Evolutionary conservation across 2,797 vertebrate genomes (phyloP).

Genomic region (Diglossa cyanea): DNA sequence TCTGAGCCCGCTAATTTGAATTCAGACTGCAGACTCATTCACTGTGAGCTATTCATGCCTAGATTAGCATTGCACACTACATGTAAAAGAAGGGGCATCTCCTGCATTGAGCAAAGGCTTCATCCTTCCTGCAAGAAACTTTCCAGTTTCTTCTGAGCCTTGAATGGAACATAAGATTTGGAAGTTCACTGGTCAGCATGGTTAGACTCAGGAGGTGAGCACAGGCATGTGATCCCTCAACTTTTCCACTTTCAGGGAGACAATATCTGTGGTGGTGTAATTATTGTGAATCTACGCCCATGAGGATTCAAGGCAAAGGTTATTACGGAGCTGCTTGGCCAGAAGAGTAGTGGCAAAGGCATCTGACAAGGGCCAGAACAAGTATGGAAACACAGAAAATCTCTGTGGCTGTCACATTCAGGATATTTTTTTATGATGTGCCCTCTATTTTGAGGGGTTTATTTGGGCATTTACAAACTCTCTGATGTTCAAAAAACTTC

Average conservation of each 20-base stretch:
- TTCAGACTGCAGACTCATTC: background rate
- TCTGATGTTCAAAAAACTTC: background rate
- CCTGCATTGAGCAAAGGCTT: background rate
- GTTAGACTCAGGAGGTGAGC: background rate
- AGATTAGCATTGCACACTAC: background rate
- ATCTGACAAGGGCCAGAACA: background rate
- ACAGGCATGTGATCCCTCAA: background rate
- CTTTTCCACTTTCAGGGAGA: background rate
- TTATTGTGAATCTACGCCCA: background rate
- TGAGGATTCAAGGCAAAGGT: background rate
- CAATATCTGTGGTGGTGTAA: background rate
- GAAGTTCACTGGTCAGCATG: background rate
- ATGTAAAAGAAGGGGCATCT: background rate
- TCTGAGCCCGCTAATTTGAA: background rate
- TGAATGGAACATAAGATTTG: background rate
- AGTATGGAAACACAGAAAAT: background rate
- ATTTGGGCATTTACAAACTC: background rate
- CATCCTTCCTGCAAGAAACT: background rate
- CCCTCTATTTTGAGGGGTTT: background rate
- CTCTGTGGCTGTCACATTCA: background rate
- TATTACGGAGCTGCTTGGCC: background rate
- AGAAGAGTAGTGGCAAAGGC: background rate
- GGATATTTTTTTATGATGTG: background rate
- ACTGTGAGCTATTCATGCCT: rapidly evolving
- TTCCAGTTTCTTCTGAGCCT: background rate